Conservation (phyloP, 2,797 vertebrate genomes). For the Argyrosomus regius region DNA sequence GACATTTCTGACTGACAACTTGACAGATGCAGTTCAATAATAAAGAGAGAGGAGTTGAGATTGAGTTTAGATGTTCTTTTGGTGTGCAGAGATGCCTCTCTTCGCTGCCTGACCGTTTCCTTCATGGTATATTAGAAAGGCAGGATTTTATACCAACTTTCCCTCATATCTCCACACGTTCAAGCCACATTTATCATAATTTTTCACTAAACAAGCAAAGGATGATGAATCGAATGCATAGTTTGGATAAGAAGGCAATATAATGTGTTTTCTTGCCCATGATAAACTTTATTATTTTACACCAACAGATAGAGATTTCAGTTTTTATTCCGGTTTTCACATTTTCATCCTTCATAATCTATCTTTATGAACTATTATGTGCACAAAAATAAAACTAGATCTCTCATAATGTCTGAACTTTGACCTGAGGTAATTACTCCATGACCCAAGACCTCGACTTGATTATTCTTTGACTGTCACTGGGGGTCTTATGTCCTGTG, state of each 20-base stretch:
- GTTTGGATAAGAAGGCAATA: neutral
- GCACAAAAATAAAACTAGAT: slow-evolving; percentile 13
- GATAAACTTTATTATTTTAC: neutral
- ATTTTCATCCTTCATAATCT: neutral
- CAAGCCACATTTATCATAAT: neutral
- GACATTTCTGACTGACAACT: slow-evolving; percentile 62
- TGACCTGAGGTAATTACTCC: slow-evolving; percentile 23
- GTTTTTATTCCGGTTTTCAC: neutral
- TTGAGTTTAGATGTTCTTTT: slow-evolving; percentile 25
- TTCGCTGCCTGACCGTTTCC: slow-evolving; percentile 23
- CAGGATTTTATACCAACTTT: neutral
- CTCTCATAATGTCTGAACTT: slow-evolving; percentile 28
- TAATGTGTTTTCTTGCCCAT: neutral
- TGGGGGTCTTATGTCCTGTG: neutral
- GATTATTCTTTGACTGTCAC: slow-evolving; percentile 30
- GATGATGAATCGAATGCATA: slow-evolving; percentile 3
- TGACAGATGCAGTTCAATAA: slow-evolving; percentile 52
- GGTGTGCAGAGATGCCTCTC: neutral
- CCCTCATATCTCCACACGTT: neutral
- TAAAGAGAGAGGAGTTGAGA: slow-evolving; percentile 20
- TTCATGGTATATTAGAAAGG: neutral
- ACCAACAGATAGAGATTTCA: neutral
- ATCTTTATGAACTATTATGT: neutral
- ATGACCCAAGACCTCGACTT: slow-evolving; percentile 29
- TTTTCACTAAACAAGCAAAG: slow-evolving; percentile 3